phyloP scores from a whole-genome alignment of 2,888 invertebrate species.

The Caenorhabditis japonica region DNA sequence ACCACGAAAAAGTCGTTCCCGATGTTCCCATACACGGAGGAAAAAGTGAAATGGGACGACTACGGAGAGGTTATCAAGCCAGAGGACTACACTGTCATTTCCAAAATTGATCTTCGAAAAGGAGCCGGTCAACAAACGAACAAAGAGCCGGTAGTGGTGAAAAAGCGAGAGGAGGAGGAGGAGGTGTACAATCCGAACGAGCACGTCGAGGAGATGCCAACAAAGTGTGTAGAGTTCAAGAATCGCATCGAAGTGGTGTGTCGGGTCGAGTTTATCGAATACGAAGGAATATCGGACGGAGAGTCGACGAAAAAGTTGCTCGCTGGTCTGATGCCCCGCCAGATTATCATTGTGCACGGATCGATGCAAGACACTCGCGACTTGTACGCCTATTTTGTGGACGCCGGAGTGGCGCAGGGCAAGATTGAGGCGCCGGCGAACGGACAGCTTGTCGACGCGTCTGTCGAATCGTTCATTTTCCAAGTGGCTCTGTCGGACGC shows the following conservation, averaged over 20 bases:
- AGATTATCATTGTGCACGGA: constrained; percentile 85
- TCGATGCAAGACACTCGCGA: constrained; percentile 83
- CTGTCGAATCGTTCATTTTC: constrained; percentile 97
- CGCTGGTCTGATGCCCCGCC: constrained; percentile 49
- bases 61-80: constrained; percentile 94
- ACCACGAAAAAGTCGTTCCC: constrained; percentile 91
- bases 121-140: constrained; percentile 19
- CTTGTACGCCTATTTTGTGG: constrained; percentile 80
- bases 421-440: constrained; percentile 86
- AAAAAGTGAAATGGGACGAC: constrained; percentile 85
- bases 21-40: constrained; percentile 95
- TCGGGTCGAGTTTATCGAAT: constrained; percentile 86
- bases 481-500: constrained; percentile 82
- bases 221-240: constrained; percentile 74
- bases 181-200: constrained; percentile 41
- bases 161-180: constrained; percentile 52
- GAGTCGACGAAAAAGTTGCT: constrained; percentile 85
- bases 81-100: constrained; percentile 85
- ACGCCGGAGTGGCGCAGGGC: constrained; percentile 64
- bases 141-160: constrained; percentile 26
- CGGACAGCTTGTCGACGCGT: constrained; percentile 90
- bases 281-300: constrained; percentile 87
- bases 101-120: constrained; percentile 34
- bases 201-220: constrained; percentile 71
- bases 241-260: constrained; percentile 73